A percentile compares a stretch with the other conserved stretches of the same genome.
Evolutionary conservation across 2,888 invertebrate species (phyloP).

Genomic region (Gari tellinella): DNA sequence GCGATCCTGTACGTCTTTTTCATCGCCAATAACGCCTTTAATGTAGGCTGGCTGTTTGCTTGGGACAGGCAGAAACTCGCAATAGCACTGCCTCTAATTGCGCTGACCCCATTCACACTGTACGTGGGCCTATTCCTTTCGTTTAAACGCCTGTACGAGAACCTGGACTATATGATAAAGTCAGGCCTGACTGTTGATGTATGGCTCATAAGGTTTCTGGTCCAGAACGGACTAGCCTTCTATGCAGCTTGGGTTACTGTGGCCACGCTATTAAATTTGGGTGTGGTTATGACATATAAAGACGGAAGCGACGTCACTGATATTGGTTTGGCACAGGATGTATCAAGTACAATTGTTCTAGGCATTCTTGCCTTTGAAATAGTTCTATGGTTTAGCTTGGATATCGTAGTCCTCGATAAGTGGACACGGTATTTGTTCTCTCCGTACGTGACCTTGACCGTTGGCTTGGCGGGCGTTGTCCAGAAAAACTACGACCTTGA

Average conservation of each 20-base stretch:
- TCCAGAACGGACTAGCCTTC: constrained; percentile 80
- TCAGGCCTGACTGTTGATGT: constrained; percentile 66
- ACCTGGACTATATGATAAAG: constrained; percentile 57
- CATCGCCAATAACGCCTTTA: constrained; percentile 70
- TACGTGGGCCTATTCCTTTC: constrained; percentile 72
- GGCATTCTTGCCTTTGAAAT: constrained; percentile 69
- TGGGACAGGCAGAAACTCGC: constrained; percentile 74
- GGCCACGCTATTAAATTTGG: constrained; percentile 77
- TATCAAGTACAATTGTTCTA: constrained; percentile 71
- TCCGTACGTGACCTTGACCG: constrained; percentile 73
- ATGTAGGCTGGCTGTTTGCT: constrained; percentile 78
- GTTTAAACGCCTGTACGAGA: constrained; percentile 67
- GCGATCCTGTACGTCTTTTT: constrained; percentile 70
- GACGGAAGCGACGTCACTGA: constrained; percentile 47
- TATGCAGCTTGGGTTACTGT: constrained; percentile 79
- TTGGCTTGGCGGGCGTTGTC: constrained; percentile 71
- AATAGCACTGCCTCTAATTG: constrained; percentile 62
- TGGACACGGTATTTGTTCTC: constrained; percentile 74
- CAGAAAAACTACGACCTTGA: constrained; percentile 59
- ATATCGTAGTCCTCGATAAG: constrained; percentile 74
- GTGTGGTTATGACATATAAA: constrained; percentile 72
- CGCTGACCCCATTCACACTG: constrained; percentile 62
- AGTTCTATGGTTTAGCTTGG: constrained; percentile 74
- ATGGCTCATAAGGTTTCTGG: constrained; percentile 78
- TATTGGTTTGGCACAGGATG: constrained; percentile 44